Conservation (phyloP, 2,888 invertebrate genomes). For the Sarcophaga carnaria region DNA sequence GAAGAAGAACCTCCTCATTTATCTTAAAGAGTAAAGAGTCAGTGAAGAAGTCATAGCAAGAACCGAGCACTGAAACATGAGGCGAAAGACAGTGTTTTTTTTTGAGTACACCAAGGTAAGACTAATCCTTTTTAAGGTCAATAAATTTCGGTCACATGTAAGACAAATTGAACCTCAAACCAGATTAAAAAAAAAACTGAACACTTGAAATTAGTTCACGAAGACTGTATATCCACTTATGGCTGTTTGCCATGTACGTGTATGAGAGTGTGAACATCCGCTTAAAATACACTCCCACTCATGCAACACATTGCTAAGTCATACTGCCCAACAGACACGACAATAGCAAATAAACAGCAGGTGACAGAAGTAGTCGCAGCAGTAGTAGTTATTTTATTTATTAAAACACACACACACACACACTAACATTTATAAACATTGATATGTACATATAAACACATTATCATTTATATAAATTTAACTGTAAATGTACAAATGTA, state of each 20-base stretch:
- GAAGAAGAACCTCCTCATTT: too few species aligned
- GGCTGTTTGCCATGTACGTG: background rate
- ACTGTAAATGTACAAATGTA: constrained; percentile 70
- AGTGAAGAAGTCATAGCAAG: too few species aligned
- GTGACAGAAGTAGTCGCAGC: constrained; percentile 34
- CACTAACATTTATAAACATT: background rate
- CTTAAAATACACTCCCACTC: constrained; percentile 18
- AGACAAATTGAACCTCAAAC: too few species aligned
- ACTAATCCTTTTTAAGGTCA: too few species aligned
- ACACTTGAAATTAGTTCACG: background rate
- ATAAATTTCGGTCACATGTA: too few species aligned
- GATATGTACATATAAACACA: background rate
- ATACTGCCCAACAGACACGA: background rate
- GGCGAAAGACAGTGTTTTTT: too few species aligned
- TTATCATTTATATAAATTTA: background rate
- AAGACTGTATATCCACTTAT: background rate
- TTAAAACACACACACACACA: background rate
- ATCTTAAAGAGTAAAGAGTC: too few species aligned
- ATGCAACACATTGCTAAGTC: background rate
- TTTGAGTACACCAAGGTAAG: too few species aligned
- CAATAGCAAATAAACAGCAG: constrained; percentile 50
- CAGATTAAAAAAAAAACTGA: background rate
- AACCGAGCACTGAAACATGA: too few species aligned
- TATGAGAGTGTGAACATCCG: background rate
- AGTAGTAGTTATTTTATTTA: constrained; percentile 11